Evolutionary conservation across 2,888 invertebrate species (phyloP), one percentile per base, ranked within the genome.

Genomic region (Loripinus fragilis): DNA sequence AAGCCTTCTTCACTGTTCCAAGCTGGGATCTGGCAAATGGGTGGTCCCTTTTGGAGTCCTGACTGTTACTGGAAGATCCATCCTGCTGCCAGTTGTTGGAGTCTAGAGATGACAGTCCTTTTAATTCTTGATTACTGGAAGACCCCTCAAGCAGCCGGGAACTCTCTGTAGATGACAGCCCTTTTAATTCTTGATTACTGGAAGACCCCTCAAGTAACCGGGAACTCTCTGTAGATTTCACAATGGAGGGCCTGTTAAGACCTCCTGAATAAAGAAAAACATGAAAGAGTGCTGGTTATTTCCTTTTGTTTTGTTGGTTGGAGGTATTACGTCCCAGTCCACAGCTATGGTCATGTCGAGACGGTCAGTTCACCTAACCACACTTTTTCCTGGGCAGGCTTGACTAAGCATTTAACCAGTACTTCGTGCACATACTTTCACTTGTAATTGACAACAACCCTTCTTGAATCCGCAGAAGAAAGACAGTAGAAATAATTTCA

Each of bases 1-100:
- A 2, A 30, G 20, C 33, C 52, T 83, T 83, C 71, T 83, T 83
- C 41, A 83, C 83, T 12, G 83, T 83, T 35, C 60, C 69, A 1
- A 83, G 23, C 38, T 84, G 77, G 20, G 84, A 84, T 25, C 79
- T 67, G 3, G 84, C 84, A 78, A 84, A 84, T 23, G 81, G 81
- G 25, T 81, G 81, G 30, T 79, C 81, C 17, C n/a, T 17, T 64
- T 81, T 84, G 0, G 79, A 78, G 52, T 84, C 79, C 1, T 80
- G 80, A n/a, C 79, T 77, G 41, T 38, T 71, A 45, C 55, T 75
- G 15, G 79, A 76, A 10, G 50, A 50, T 10, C 52, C 65, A 20
- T 67, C 67, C 20, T 38, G 30, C 20, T 25, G 25, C 67, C 38
- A 41, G 7, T 8, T 67, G 28, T 67, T 38, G 5, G 38, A 67